Evolutionary conservation across 2,888 invertebrate species (phyloP).

Genomic region (Siphlonurus alternatus): DNA sequence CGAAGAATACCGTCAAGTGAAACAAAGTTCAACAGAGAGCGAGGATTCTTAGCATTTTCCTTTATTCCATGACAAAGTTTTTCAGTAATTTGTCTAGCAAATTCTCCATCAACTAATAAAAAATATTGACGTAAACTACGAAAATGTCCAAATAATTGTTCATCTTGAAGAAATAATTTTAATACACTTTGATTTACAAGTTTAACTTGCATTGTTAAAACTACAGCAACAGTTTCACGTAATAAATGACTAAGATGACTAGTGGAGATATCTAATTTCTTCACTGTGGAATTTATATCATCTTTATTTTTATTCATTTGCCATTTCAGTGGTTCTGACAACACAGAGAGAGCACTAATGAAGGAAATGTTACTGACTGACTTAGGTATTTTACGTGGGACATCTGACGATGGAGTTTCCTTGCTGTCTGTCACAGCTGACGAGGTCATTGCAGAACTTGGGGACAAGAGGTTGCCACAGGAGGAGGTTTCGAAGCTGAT

Average conservation of each 20-base stretch:
- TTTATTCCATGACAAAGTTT: conserved; percentile 34
- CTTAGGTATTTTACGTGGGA: background rate
- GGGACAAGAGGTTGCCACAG: background rate
- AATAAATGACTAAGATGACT: background rate
- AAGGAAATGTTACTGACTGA: background rate
- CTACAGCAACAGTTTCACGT: background rate
- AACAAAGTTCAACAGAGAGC: conserved; percentile 37
- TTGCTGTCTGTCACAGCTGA: background rate
- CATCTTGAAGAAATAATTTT: conserved; percentile 23
- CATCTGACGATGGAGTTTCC: background rate
- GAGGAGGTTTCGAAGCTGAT: background rate
- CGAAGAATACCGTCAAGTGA: conserved; percentile 50
- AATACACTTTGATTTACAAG: background rate
- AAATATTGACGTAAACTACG: conserved; percentile 58
- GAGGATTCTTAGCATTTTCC: background rate
- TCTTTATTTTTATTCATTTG: background rate
- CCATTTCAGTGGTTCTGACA: background rate
- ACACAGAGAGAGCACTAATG: background rate
- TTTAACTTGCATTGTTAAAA: background rate
- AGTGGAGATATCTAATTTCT: background rate
- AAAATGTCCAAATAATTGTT: conserved; percentile 51
- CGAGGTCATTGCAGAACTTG: background rate
- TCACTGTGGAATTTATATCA: background rate
- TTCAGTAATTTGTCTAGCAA: conserved; percentile 50
- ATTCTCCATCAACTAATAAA: conserved; percentile 65